phyloP scores from a whole-genome alignment of 2,113 vertebrate genomes.

The Corythaixoides concolor region DNA sequence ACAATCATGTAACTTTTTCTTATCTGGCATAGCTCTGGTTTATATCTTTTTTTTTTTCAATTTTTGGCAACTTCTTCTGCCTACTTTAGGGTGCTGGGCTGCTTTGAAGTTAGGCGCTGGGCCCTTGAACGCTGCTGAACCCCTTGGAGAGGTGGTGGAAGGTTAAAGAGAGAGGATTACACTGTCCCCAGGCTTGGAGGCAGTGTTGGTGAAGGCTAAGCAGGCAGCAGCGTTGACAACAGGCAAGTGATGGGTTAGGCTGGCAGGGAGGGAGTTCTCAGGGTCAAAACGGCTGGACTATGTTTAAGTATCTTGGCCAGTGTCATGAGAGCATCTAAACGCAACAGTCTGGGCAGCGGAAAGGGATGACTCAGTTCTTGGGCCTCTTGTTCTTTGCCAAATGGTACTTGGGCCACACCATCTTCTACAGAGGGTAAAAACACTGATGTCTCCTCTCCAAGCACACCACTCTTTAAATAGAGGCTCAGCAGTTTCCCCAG shows the following conservation, averaged over 20 bases:
- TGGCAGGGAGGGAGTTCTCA: not conserved
- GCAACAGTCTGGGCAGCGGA: not conserved
- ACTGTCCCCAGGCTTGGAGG: not conserved
- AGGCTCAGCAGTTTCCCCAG: not conserved
- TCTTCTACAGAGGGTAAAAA: not conserved
- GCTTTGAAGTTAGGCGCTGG: not conserved
- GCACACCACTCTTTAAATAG: not conserved
- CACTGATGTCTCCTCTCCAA: not conserved
- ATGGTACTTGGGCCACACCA: fast-evolving
- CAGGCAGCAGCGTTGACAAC: not conserved
- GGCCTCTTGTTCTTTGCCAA: not conserved
- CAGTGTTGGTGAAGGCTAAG: not conserved
- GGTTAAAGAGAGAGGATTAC: not conserved
- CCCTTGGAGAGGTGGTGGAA: not conserved
- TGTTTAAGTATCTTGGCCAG: not conserved
- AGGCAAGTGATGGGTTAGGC: not conserved
- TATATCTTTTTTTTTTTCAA: not conserved
- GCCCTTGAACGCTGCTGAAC: not conserved
- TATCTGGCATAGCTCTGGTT: not conserved
- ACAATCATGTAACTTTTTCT: not conserved
- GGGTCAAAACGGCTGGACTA: not conserved
- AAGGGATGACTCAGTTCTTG: not conserved
- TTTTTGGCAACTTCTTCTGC: not conserved
- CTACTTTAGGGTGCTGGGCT: not conserved
- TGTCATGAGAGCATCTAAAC: not conserved